Percentiles rank a stretch among this genome's conserved stretches.
These are phyloP conservation scores for Parazoanthus darwini DNA, from an alignment of 92 coral and sea anemone species.

Conservation along the genomic window DNA sequence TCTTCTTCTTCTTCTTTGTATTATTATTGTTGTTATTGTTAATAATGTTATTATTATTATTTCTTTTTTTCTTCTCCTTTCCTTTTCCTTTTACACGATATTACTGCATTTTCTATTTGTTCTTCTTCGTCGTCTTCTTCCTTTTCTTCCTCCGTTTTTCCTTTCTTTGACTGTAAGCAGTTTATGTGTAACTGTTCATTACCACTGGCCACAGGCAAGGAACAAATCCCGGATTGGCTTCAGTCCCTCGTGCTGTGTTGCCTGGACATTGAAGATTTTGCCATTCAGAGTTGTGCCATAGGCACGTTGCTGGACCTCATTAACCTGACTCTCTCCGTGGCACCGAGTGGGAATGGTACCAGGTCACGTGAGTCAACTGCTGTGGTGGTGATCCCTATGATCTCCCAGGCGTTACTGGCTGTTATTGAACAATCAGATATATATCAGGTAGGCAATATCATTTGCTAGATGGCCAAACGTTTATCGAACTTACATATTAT, in stretches of 20 bases:
- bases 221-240: slow-evolving; percentile 87
- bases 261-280: slow-evolving; percentile 80
- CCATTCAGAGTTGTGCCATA: slow-evolving; percentile 93
- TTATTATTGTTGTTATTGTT: background rate
- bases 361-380: slow-evolving; percentile 75
- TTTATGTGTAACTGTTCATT: background rate
- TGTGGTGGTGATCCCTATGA: slow-evolving; percentile 94
- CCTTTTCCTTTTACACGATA: background rate
- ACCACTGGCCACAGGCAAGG: slow-evolving; percentile 22
- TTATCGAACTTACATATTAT: background rate
- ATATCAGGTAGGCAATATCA: slow-evolving; percentile 71
- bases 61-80: background rate
- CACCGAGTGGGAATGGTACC: slow-evolving; percentile 58
- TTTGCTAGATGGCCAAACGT: background rate
- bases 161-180: background rate
- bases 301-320: slow-evolving; percentile 91
- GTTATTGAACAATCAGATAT: slow-evolving; percentile 84
- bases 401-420: slow-evolving; percentile 77
- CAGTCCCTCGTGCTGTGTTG: slow-evolving; percentile 88
- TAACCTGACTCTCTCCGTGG: slow-evolving; percentile 91
- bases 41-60: background rate
- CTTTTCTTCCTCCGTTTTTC: background rate
- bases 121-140: background rate
- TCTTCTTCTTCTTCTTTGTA: background rate
- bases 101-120: background rate